phyloP scores from a whole-genome alignment of 2,113 vertebrate species.

The Solea solea region DNA sequence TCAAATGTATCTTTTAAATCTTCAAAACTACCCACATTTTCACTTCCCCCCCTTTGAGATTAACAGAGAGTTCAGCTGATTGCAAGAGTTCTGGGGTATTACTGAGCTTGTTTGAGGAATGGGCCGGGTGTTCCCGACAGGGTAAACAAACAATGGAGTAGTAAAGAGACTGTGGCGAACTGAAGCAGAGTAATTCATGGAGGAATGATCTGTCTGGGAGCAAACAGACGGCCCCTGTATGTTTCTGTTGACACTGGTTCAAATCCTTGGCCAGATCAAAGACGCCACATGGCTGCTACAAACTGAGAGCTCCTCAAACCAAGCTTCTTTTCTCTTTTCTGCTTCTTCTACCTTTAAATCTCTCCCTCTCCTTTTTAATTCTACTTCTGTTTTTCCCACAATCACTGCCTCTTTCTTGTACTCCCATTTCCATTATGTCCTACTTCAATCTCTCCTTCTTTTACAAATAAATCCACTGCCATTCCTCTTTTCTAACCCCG shows the following conservation, averaged over 20 bases:
- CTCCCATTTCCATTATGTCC: conserved; percentile 27
- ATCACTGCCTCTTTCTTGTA: conserved; percentile 22
- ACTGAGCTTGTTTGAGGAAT: conserved; percentile 48
- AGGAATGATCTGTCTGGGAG: conserved; percentile 65
- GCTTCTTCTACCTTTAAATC: conserved; percentile 48
- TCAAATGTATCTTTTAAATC: conserved; percentile 41
- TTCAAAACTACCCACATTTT: conserved; percentile 35
- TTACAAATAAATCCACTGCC: conserved; percentile 31
- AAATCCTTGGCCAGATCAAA: conserved; percentile 73
- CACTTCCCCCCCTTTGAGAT: conserved; percentile 19
- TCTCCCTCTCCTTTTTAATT: conserved; percentile 45
- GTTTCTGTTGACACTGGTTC: conserved; percentile 68
- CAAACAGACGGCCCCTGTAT: conserved; percentile 53
- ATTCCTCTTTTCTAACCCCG: conserved; percentile 21
- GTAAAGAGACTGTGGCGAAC: conserved; percentile 46
- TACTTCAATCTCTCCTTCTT: conserved; percentile 25
- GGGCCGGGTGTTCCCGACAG: conserved; percentile 47
- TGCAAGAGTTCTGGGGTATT: conserved; percentile 51
- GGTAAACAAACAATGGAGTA: conserved; percentile 68
- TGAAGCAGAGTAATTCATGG: conserved; percentile 48
- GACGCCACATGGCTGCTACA: conserved; percentile 59
- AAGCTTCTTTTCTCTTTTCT: conserved; percentile 54
- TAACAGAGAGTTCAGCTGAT: conserved; percentile 53
- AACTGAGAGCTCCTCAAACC: conserved; percentile 36
- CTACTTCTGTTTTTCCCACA: conserved; percentile 32